phyloP scores from a whole-genome alignment of 1,140 invertebrate genomes.

The Drosophila rhopaloa region DNA sequence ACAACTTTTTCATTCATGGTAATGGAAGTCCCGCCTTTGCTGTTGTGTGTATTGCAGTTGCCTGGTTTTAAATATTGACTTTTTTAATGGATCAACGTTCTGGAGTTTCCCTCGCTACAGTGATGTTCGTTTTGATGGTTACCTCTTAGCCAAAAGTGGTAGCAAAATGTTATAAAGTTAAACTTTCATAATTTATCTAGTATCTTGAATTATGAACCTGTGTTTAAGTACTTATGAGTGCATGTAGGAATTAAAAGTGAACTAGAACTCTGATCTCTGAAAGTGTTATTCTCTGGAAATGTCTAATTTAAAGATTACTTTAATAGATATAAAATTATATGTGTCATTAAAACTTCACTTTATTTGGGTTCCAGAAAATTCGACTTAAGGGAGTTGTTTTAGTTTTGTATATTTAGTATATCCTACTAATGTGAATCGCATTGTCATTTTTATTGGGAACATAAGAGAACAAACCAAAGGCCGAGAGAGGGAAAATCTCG shows the following conservation, averaged over 20 bases:
- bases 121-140: slow-evolving; percentile 3
- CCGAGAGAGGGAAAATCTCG: not conserved
- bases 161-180: no score
- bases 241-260: no score
- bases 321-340: no score
- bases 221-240: no score
- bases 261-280: no score
- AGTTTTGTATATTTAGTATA: not conserved
- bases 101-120: not conserved
- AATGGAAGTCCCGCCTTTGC: slow-evolving; percentile 38
- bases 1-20: slow-evolving; percentile 68
- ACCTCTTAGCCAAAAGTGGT: no score
- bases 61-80: slow-evolving; percentile 5
- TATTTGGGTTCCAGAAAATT: not conserved
- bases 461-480: slow-evolving; percentile 2
- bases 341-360: not conserved
- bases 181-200: no score
- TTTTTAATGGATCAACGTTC: slow-evolving; percentile 9
- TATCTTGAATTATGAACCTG: no score
- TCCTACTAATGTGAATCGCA: slow-evolving; percentile 18
- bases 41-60: slow-evolving; percentile 14
- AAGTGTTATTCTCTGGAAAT: no score
- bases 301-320: no score
- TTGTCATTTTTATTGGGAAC: slow-evolving; percentile 16
- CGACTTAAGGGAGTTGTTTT: not conserved